Percentiles rank a stretch among this genome's conserved stretches.
Conservation (phyloP, 2,888 invertebrate genomes). For the Drosophila quinaria region DNA sequence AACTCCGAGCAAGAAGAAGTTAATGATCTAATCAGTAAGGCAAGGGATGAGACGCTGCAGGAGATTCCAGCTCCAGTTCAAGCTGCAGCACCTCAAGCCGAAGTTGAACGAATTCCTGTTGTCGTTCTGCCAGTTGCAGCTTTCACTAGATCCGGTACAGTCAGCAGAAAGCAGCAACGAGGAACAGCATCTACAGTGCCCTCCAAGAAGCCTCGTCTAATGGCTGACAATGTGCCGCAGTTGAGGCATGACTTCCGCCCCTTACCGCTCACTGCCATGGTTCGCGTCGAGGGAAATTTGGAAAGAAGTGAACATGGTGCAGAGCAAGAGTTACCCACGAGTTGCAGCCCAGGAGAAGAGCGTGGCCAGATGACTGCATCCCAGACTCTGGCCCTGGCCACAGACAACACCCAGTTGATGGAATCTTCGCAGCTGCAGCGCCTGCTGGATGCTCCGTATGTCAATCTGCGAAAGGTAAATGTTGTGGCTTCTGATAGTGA, state of each 20-base stretch:
- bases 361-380: conserved; percentile 40
- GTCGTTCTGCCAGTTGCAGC: neutral
- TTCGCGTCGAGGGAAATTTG: conserved; percentile 25
- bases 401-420: conserved; percentile 57
- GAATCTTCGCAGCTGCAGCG: conserved; percentile 55
- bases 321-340: neutral
- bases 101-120: neutral
- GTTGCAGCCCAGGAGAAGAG: neutral
- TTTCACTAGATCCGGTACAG: neutral
- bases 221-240: conserved; percentile 59
- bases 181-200: neutral
- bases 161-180: neutral
- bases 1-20: neutral
- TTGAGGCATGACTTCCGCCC: conserved; percentile 63
- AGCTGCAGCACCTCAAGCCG: neutral
- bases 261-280: conserved; percentile 43
- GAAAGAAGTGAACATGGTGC: neutral
- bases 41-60: neutral
- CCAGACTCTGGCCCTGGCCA: conserved; percentile 59
- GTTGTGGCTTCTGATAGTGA: conserved; percentile 11
- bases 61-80: neutral
- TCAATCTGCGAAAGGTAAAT: conserved; percentile 61
- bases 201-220: conserved; percentile 44
- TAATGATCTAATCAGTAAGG: neutral
- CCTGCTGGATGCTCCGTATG: conserved; percentile 39